Percentiles rank a stretch among this genome's conserved stretches.
These are phyloP conservation scores for Danio jaintianensis DNA, from an alignment of 2,797 vertebrate species.

Conservation along the genomic window DNA sequence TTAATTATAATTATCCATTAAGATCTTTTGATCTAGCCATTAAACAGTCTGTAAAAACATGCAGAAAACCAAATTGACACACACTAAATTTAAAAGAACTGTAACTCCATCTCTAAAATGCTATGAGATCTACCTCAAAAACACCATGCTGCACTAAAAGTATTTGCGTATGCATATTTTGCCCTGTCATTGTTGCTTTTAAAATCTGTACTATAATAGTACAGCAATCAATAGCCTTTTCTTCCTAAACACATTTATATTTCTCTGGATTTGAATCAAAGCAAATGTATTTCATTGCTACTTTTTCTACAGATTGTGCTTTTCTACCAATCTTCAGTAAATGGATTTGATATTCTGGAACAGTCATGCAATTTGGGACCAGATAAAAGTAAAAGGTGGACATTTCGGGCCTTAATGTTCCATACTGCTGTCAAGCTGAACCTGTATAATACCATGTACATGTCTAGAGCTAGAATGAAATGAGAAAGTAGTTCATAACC, in stretches of 20 bases:
- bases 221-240: not conserved
- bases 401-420: not conserved
- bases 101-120: not conserved
- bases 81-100: too few species aligned
- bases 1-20: too few species aligned
- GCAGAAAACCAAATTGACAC: too few species aligned
- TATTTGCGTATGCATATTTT: not conserved
- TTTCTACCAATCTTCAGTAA: not conserved
- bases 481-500: not conserved
- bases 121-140: not conserved
- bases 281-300: not conserved
- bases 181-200: not conserved
- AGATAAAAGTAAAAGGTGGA: not conserved
- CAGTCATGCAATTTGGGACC: not conserved
- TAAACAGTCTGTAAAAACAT: too few species aligned
- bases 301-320: not conserved
- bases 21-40: too few species aligned
- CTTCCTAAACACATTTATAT: not conserved
- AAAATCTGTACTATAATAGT: not conserved
- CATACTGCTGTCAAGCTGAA: not conserved
- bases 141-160: not conserved
- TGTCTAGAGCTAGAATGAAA: slow-evolving; percentile 10
- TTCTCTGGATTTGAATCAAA: not conserved
- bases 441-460: not conserved
- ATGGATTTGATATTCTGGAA: not conserved